Evolutionary conservation across 1,140 invertebrate genomes (phyloP), one percentile per base, ranked within the genome.

Genomic region (Bombus superbus): DNA sequence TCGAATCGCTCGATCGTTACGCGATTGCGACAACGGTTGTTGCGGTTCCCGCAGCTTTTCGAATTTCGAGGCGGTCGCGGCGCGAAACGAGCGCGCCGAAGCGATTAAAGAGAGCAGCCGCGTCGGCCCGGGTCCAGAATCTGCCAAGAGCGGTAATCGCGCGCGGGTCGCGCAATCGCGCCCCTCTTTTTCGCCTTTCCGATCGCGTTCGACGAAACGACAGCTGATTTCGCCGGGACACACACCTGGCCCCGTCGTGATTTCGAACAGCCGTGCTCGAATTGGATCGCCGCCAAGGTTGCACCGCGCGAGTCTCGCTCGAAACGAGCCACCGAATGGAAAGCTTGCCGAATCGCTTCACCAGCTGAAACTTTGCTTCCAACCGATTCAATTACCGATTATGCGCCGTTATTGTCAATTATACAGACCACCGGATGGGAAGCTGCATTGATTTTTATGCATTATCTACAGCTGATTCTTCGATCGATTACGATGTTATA

Each of bases 221-320:
- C 83, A 89, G 87, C 88, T 86, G 88, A 89, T 83, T 66, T 78
- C 74, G 74, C 79, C 59, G 71, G 64, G 47, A 72, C 53, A 38
- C 74, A 81, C 85, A 90, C 85, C 85, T 90, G 87, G 80, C 77
- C 64, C 35, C 18, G 72, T 59, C 74, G 62, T 81, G 81, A 84
- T 89, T 84, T 78, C 71, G 38, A 42, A 28, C 83, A 68, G 40
- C 53, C 64, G 71, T 76, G 85, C 62, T 87, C 77, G 85, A 85
- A 85, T 85, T 76, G 80, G 78, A 91, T 81, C 81, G 85, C 81
- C 88, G 91, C 88, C 91, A 92, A 93, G 86, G 91, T 92, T 92
- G 88, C 71, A 40, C 38, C 35, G 35, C 53, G 71, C 57, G 68
- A 32, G n/a, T 57, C 35, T 32, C 8, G n/a, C 71, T 66, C 73